Evolutionary conservation across 2,888 invertebrate species (phyloP), one percentile per base, ranked within the genome.

Genomic region (Pterostichus niger): DNA sequence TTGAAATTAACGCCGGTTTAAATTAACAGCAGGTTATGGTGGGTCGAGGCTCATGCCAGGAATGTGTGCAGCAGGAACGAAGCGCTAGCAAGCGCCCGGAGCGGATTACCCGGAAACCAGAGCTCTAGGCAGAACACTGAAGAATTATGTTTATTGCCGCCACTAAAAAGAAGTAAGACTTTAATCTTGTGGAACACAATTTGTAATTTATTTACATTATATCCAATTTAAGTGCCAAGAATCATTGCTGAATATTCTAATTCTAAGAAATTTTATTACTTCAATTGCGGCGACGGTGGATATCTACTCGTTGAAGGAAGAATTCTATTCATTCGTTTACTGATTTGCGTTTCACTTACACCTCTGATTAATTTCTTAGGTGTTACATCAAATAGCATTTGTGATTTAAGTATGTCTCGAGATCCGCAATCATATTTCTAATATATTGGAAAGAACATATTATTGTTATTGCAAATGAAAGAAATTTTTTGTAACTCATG

Each of bases 151-250:
- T 86, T 85, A 86, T 85, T 85, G 84, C 85, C 79, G 56, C 84
- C 84, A 85, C 84, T 86, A 86, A 86, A 81, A 86, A 85, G 85
- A 86, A 85, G 84, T 86, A 85, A 85, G 85, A 84, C 85, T 85
- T 85, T 86, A 86, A 86, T 85, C 86, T 85, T 86, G 84, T 84
- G 84, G 85, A 85, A 85, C 85, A 85, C 85, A 85, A 85, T 85
- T 85, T 84, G 85, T 85, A 85, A 86, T 86, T 86, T 86, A 85
- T 85, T 85, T 85, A 84, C 80, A 85, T 85, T 85, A 85, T 86
- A 84, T 84, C 81, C 85, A 83, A 80, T 82, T 68, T 61, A n/a
- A 76, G 33, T 71, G 68, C 68, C 68, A 71, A 71, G 15, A 71
- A 71, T 71, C 68, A 71, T n/a, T 44, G 44, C 68, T 9, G 68